Evolutionary conservation across 2,797 vertebrate species (phyloP).

Genomic region (Acanthis flammea): DNA sequence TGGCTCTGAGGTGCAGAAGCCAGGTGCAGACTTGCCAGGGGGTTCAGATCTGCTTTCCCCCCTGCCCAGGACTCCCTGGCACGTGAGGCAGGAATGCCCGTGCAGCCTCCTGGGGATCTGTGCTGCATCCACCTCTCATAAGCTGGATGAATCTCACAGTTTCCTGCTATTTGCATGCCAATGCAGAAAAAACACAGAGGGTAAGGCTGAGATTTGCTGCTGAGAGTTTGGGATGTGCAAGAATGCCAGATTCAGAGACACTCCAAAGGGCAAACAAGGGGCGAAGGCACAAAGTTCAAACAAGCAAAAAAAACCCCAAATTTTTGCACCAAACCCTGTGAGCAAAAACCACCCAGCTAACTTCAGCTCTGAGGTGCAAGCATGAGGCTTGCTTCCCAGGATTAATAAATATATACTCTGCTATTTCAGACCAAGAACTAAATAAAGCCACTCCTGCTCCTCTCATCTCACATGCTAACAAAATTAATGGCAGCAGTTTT

Average conservation of each 20-base stretch:
- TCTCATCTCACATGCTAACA: neutral
- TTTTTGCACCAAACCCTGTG: neutral
- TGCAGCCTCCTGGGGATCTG: neutral
- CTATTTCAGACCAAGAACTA: slow-evolving; percentile 37
- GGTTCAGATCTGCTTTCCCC: neutral
- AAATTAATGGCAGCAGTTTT: neutral
- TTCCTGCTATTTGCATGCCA: neutral
- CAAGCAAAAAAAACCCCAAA: neutral
- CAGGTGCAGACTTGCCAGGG: neutral
- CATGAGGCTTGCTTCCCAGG: neutral
- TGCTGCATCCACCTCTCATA: neutral
- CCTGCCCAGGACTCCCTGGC: neutral
- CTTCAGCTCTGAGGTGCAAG: neutral
- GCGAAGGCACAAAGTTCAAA: neutral
- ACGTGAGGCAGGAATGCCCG: neutral
- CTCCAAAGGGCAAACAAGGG: neutral
- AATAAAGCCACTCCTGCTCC: slow-evolving; percentile 23
- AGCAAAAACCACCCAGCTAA: neutral
- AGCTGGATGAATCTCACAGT: neutral
- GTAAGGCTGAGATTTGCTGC: slow-evolving; percentile 3
- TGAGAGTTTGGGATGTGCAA: neutral
- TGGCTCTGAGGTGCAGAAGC: neutral
- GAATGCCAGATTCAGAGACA: neutral
- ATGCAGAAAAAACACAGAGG: neutral
- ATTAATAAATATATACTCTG: neutral